Conservation (phyloP, 2,888 invertebrate species). For the Metalampra italica region DNA sequence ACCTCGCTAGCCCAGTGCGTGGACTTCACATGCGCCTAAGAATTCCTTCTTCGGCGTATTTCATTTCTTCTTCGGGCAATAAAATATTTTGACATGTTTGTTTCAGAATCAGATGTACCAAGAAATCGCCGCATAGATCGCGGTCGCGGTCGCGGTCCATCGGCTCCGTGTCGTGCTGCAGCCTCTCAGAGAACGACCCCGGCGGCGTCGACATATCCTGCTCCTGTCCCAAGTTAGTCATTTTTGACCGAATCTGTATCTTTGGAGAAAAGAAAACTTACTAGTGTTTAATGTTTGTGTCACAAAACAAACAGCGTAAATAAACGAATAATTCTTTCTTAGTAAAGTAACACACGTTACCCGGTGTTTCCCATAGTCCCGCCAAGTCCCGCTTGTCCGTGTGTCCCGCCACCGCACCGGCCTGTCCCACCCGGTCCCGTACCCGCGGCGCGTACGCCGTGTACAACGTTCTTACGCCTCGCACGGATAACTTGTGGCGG, state of each 20-base stretch:
- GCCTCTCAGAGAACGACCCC: constrained; percentile 25
- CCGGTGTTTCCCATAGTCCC: background rate
- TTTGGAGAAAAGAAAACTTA: too few species aligned
- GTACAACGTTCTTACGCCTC: constrained; percentile 37
- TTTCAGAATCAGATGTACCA: constrained; percentile 43
- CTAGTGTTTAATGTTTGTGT: too few species aligned
- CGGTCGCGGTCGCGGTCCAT: constrained; percentile 41
- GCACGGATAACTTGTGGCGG: constrained; percentile 4
- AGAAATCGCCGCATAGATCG: constrained; percentile 18
- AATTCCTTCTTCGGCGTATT: too few species aligned
- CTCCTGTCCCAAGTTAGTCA: constrained; percentile 32
- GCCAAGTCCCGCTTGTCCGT: constrained; percentile 21
- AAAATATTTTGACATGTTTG: background rate
- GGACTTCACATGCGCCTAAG: too few species aligned
- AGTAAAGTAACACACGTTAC: too few species aligned
- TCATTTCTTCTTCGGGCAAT: too few species aligned
- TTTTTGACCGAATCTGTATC: too few species aligned
- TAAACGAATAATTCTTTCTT: too few species aligned
- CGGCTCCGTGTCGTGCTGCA: constrained; percentile 44
- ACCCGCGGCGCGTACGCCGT: constrained; percentile 32
- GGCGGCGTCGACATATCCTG: constrained; percentile 23
- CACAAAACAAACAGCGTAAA: too few species aligned
- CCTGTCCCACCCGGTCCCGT: too few species aligned
- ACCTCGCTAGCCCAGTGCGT: too few species aligned
- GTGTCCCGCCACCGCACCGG: constrained; percentile 11